phyloP scores from a whole-genome alignment of 2,888 invertebrate genomes.

The Zaprionus bogoriensis region DNA sequence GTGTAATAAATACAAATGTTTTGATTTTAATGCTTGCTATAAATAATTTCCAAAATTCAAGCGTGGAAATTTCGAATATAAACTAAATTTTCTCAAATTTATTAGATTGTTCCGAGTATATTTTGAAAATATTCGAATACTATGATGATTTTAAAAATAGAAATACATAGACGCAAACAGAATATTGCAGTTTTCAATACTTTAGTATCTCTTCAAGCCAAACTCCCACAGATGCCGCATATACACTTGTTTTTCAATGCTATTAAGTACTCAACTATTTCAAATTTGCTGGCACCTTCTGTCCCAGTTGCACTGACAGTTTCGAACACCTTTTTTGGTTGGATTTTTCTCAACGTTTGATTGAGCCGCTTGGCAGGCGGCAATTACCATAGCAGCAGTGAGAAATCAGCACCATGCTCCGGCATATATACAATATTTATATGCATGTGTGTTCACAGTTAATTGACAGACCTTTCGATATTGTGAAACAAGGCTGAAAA shows the following conservation, averaged over 20 bases:
- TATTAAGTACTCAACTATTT: neutral
- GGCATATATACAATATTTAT: neutral
- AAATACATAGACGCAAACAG: too few species aligned
- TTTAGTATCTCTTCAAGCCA: neutral
- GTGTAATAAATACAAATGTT: too few species aligned
- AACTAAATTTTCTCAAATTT: too few species aligned
- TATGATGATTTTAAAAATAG: too few species aligned
- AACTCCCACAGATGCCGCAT: neutral
- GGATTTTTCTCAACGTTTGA: conserved; percentile 24
- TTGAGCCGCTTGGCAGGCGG: conserved; percentile 58
- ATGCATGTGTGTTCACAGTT: conserved; percentile 9
- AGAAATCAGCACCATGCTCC: conserved; percentile 43
- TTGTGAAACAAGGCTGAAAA: conserved; percentile 61
- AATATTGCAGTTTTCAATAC: too few species aligned
- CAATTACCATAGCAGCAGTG: conserved; percentile 65
- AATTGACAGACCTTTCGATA: conserved; percentile 75
- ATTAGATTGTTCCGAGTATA: too few species aligned
- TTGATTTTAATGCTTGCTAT: too few species aligned
- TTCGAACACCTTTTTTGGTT: conserved; percentile 12
- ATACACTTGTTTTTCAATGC: neutral
- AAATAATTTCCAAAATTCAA: neutral
- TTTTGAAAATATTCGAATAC: too few species aligned
- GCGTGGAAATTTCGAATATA: too few species aligned
- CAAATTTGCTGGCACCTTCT: conserved; percentile 14
- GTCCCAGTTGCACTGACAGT: conserved; percentile 18